Evolutionary conservation across 23 tunicate genomes (phyloP), one percentile per base, ranked within the genome.

Genomic region (Trididemnum nubilum): DNA sequence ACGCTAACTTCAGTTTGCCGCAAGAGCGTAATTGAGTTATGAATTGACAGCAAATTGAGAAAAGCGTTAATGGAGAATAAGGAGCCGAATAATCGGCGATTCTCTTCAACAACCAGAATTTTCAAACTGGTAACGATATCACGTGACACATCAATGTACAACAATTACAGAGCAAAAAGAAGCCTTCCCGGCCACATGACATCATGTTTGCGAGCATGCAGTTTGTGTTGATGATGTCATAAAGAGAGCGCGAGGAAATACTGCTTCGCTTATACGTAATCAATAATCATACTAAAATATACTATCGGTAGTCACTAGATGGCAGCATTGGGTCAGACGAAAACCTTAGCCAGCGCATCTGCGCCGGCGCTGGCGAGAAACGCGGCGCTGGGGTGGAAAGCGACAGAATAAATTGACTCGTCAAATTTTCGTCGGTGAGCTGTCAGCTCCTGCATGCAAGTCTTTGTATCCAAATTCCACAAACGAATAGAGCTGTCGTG

Each of bases 301-400:
- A n/a, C n/a, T n/a, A n/a, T n/a, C n/a, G n/a, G n/a, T n/a, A n/a
- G n/a, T n/a, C n/a, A n/a, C n/a, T n/a, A 15, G 54, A 44, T 44
- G 9, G 12, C 12, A 44, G 54, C 15, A 9, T 7, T 7, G 12
- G 15, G 54, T 92, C 85, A 95, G 0, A 90, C 92, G 61, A 95
- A 95, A 5, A 95, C 91, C 76, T 95, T 95, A 1, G 91, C 93
- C 70, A 90, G 65, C 23, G 96, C 89, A 81, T 95, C 99, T 27
- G 99, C 95, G 2, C 99, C 99, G 18, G 92, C 99, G 66, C 96
- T 90, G 28, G 96, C 99, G 38, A 95, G 82, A 84, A 81, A 90
- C 23, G 89, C 72, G 23, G 99, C 94, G 76, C 82, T 92, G 31
- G 91, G 88, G 52, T 95, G 99, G 81, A 95, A 95, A 15, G 99